phyloP scores from a whole-genome alignment of 2,113 vertebrate genomes.

The Nesoenas mayeri region DNA sequence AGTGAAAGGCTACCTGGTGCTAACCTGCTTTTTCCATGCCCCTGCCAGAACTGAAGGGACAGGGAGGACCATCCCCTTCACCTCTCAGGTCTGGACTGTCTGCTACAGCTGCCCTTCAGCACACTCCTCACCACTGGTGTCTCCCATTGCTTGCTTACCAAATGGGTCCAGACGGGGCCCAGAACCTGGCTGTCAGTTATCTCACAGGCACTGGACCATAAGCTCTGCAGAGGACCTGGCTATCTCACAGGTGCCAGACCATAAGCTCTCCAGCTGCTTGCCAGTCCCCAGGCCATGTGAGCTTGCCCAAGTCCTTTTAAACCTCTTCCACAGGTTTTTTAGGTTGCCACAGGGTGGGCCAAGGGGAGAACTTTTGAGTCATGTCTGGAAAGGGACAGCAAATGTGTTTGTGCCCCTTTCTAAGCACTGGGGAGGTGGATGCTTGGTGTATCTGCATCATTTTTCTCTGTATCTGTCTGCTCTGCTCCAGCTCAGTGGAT shows the following conservation, averaged over 20 bases:
- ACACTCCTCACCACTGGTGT: fast-evolving
- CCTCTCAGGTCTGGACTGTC: not conserved
- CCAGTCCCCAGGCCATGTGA: too few relatives aligned
- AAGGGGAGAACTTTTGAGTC: not conserved
- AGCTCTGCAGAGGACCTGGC: not conserved
- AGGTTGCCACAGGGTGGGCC: not conserved
- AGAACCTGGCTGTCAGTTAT: not conserved
- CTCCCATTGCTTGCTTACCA: not conserved
- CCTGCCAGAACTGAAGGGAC: not conserved
- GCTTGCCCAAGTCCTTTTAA: not conserved
- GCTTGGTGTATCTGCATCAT: not conserved
- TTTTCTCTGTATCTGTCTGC: not conserved
- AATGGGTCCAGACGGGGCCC: not conserved
- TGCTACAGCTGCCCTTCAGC: not conserved
- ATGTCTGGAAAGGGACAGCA: not conserved
- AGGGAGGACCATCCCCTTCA: not conserved
- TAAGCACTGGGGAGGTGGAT: not conserved
- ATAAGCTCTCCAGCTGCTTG: not conserved
- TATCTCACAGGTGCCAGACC: not conserved
- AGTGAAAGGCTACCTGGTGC: fast-evolving
- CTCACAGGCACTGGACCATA: not conserved
- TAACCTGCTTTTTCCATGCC: not conserved
- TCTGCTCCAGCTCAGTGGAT: fast-evolving
- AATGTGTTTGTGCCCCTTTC: not conserved
- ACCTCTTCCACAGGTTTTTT: not conserved